Evolutionary conservation across 2,113 vertebrate genomes (phyloP).

Genomic region (Pelvicachromis taeniatus): DNA sequence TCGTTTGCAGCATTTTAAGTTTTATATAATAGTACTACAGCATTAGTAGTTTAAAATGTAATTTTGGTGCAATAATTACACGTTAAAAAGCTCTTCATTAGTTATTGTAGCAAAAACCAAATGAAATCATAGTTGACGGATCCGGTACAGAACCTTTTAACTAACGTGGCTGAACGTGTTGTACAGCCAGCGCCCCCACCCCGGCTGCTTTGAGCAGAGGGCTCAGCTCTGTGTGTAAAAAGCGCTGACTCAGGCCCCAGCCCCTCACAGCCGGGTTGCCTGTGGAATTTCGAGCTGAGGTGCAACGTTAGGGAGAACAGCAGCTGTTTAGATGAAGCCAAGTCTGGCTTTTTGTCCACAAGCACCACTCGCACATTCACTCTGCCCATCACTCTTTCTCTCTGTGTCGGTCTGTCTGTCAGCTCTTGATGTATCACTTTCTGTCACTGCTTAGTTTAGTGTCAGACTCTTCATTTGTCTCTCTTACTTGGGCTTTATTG

Average conservation of each 20-base stretch:
- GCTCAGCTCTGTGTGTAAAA: conserved; percentile 46
- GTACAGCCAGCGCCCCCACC: conserved; percentile 34
- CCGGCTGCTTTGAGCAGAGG: conserved; percentile 30
- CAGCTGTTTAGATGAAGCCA: conserved; percentile 66
- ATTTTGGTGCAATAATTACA: neutral
- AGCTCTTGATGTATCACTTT: neutral
- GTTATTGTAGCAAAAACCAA: neutral
- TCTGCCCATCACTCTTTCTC: neutral
- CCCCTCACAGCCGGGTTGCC: conserved; percentile 45
- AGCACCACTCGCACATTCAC: neutral
- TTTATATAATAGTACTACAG: neutral
- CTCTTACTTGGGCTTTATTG: neutral
- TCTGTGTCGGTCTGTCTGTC: neutral
- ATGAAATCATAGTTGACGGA: neutral
- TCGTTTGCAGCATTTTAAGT: neutral
- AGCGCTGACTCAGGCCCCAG: conserved; percentile 71
- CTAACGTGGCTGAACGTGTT: neutral
- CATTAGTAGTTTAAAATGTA: neutral
- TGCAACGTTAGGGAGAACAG: conserved; percentile 58
- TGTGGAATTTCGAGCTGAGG: conserved; percentile 71
- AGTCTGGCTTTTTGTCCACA: conserved; percentile 50
- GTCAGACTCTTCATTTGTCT: neutral
- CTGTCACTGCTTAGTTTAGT: neutral
- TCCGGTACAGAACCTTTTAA: neutral
- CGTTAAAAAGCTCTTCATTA: neutral